A percentile compares a stretch with the other conserved stretches of the same genome.
phyloP scores from a whole-genome alignment of 2,888 invertebrate species.

The Drosophila recens region DNA sequence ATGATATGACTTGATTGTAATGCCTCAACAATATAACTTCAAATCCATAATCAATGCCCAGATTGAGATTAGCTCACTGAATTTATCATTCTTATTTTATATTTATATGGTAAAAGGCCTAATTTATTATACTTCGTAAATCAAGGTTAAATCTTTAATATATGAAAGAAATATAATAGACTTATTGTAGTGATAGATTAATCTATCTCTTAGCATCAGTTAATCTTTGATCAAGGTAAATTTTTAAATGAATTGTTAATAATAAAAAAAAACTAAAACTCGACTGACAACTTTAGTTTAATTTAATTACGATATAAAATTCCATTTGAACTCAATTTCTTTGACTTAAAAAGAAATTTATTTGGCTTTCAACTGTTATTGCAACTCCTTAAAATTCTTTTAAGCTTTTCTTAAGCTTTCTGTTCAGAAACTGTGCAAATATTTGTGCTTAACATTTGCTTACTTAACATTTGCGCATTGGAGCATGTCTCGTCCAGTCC shows the following conservation, averaged over 20 bases:
- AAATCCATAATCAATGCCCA: conserved; percentile 29
- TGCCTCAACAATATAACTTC: conserved; percentile 18
- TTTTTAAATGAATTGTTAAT: no score
- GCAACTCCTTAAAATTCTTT: conserved; percentile 10
- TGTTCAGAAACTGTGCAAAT: conserved; percentile 1
- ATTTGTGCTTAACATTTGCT: conserved; percentile 42
- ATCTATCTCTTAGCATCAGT: neutral
- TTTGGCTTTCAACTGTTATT: conserved; percentile 8
- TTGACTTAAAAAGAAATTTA: neutral
- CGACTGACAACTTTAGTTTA: neutral
- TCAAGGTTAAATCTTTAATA: conserved; percentile 19
- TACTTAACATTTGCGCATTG: conserved; percentile 28
- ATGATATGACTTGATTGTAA: conserved; percentile 32
- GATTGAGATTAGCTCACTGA: conserved; percentile 50
- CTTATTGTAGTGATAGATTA: neutral
- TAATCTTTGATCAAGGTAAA: no score
- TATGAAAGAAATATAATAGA: neutral
- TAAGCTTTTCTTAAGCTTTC: conserved; percentile 18
- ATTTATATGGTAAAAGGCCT: conserved; percentile 23
- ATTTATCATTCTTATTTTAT: conserved; percentile 19
- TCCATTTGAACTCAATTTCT: neutral
- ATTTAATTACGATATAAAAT: neutral
- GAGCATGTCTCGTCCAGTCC: conserved; percentile 20
- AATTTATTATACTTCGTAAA: conserved; percentile 27
- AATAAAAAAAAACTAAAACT: neutral